Conservation (phyloP, 23 tunicate species). For the Styela clava region DNA sequence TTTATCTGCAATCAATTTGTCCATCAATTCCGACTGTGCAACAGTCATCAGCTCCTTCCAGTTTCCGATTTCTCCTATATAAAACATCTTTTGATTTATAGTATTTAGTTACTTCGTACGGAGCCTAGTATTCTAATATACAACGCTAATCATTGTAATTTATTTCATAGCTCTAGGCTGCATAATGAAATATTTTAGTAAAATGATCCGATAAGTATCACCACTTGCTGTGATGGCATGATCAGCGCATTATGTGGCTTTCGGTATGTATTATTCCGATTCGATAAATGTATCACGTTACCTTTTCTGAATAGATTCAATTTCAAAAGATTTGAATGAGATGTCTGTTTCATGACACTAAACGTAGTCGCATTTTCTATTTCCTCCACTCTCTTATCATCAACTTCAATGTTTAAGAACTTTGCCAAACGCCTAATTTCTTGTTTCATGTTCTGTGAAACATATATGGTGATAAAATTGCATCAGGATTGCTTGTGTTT, state of each 20-base stretch:
- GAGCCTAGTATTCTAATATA: too few species aligned
- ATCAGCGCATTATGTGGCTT: too few species aligned
- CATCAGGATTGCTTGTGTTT: too few species aligned
- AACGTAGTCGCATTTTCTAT: constrained; percentile 4
- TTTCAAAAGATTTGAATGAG: background rate
- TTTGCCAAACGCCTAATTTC: background rate
- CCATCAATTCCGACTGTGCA: constrained; percentile 8
- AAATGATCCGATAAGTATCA: too few species aligned
- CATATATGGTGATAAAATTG: background rate
- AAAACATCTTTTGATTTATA: too few species aligned
- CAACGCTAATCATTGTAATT: too few species aligned
- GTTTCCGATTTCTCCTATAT: background rate
- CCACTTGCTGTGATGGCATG: background rate
- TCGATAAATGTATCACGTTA: too few species aligned
- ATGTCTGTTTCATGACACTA: background rate
- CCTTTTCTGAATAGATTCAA: background rate
- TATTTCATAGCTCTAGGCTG: too few species aligned
- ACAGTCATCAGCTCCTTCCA: background rate
- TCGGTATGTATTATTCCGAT: too few species aligned
- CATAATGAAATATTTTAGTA: background rate
- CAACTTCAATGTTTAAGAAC: background rate
- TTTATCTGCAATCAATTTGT: background rate
- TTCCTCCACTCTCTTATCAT: background rate
- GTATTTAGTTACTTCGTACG: too few species aligned
- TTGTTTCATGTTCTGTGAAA: background rate